A percentile compares a stretch with the other conserved stretches of the same genome.
phyloP scores from a whole-genome alignment of 2,797 vertebrate species.

The Etheostoma nigrum region DNA sequence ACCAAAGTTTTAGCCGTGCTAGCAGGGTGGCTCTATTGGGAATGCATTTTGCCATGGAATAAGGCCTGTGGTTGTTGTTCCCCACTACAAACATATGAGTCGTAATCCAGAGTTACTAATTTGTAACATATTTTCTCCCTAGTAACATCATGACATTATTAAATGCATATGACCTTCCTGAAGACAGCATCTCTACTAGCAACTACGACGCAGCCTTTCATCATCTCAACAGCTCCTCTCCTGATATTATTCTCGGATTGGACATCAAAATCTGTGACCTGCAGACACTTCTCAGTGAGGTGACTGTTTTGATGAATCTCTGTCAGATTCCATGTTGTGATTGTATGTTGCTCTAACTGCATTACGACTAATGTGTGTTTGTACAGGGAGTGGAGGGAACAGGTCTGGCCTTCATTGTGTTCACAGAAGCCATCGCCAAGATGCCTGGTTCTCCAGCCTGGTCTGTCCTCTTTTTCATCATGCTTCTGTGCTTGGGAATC shows the following conservation, averaged over 20 bases:
- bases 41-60: no score
- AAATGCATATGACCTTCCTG: constrained; percentile 89
- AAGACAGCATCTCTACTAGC: constrained; percentile 86
- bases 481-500: constrained; percentile 95
- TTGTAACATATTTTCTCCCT: constrained; percentile 1
- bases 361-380: neutral
- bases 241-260: constrained; percentile 69
- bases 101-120: neutral
- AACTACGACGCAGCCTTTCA: constrained; percentile 83
- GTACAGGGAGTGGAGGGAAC: constrained; percentile 94
- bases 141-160: constrained; percentile 92
- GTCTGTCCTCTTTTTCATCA: constrained; percentile 95
- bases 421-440: constrained; percentile 97
- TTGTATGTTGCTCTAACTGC: neutral
- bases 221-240: constrained; percentile 79
- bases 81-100: no score
- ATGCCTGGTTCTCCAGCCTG: constrained; percentile 92
- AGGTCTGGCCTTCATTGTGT: constrained; percentile 96
- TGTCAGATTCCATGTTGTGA: neutral
- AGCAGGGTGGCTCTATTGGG: no score
- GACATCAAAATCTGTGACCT: constrained; percentile 87
- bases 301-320: constrained; percentile 47
- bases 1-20: no score
- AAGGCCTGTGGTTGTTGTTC: no score
- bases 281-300: constrained; percentile 89